These are phyloP conservation scores for Alaudala cheleensis DNA, from an alignment of 2,113 vertebrate species.

Conservation along the genomic window DNA sequence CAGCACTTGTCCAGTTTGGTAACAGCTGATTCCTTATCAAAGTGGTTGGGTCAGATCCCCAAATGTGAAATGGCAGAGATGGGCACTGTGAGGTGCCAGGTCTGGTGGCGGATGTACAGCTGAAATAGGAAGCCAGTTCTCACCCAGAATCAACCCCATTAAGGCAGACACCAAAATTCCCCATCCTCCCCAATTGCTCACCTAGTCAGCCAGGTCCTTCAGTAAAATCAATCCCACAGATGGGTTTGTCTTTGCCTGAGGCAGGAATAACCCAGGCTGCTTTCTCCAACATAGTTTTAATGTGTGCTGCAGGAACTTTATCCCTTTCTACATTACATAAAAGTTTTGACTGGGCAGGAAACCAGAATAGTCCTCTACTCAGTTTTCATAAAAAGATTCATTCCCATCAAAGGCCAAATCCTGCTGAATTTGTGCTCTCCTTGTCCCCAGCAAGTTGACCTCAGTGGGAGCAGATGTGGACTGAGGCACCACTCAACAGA, in stretches of 20 bases:
- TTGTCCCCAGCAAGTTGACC: neutral
- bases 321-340: neutral
- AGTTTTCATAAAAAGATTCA: neutral
- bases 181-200: no score
- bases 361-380: neutral
- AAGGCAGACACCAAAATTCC: neutral
- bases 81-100: no score
- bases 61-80: neutral
- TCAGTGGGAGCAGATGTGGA: neutral
- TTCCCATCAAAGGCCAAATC: neutral
- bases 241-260: neutral
- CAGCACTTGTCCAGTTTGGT: no score
- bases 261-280: neutral
- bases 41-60: rapidly evolving
- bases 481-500: rapidly evolving
- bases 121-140: neutral
- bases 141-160: neutral
- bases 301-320: neutral
- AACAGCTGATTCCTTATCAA: no score
- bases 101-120: no score
- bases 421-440: neutral
- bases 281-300: neutral
- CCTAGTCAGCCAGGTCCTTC: neutral
- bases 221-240: neutral
- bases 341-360: neutral